phyloP scores from a whole-genome alignment of 2,888 invertebrate genomes.

The Yponomeuta sedellus region DNA sequence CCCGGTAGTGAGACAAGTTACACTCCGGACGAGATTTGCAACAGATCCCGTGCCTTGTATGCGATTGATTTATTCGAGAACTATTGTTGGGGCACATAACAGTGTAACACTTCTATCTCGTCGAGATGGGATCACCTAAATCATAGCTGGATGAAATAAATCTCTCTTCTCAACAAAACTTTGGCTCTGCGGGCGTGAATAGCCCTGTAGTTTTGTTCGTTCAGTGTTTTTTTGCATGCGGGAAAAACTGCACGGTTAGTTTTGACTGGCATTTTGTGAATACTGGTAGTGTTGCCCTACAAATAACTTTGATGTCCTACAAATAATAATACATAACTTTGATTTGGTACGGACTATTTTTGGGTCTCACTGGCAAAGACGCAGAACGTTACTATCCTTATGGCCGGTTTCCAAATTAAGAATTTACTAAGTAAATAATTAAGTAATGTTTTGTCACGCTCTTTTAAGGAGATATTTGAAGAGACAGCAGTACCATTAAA shows the following conservation, averaged over 20 bases:
- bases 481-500: no score
- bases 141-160: slow-evolving; percentile 12
- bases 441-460: no score
- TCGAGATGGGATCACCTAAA: slow-evolving; percentile 12
- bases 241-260: background rate
- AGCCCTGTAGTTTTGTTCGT: background rate
- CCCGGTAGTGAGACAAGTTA: background rate
- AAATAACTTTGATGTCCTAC: no score
- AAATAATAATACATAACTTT: no score
- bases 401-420: no score
- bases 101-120: slow-evolving; percentile 13
- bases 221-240: background rate
- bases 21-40: background rate
- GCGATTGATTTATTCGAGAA: background rate
- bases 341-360: no score
- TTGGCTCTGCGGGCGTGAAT: slow-evolving; percentile 3
- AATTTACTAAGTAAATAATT: no score
- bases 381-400: no score
- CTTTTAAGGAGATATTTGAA: no score
- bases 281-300: no score
- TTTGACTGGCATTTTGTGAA: no score
- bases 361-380: no score
- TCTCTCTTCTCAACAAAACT: slow-evolving; percentile 7
- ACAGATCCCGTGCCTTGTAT: background rate
- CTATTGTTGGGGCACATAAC: slow-evolving; percentile 8